phyloP scores from a whole-genome alignment of 2,113 vertebrate species.

The Macaca nemestrina region DNA sequence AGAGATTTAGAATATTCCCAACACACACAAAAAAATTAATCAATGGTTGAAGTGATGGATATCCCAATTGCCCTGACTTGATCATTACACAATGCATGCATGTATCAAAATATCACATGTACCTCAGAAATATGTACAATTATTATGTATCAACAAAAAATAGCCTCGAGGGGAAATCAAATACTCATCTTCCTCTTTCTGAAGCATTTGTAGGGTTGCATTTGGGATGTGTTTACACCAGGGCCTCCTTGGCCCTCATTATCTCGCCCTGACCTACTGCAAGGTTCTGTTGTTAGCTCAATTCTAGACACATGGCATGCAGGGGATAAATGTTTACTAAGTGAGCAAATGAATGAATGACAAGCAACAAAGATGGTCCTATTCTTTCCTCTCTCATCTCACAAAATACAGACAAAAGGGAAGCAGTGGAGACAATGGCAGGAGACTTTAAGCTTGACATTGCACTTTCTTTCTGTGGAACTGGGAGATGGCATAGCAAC shows the following conservation, averaged over 20 bases:
- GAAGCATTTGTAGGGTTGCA: background rate
- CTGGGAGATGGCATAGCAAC: background rate
- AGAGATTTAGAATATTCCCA: background rate
- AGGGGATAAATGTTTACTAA: background rate
- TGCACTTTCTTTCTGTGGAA: background rate
- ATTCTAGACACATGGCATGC: background rate
- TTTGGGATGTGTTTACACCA: background rate
- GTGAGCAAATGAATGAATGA: background rate
- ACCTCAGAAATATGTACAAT: background rate
- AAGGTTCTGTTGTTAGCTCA: background rate
- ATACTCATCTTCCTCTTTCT: slow-evolving; percentile 4
- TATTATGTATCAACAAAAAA: background rate
- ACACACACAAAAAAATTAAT: background rate
- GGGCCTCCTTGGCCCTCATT: background rate
- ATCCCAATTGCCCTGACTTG: background rate
- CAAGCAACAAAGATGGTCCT: background rate
- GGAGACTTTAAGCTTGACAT: background rate
- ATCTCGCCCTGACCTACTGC: background rate
- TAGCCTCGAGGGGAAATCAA: background rate
- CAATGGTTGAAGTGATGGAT: background rate
- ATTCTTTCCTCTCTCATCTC: background rate
- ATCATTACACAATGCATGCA: background rate
- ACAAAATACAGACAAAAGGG: background rate
- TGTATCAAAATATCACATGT: background rate
- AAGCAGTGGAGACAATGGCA: background rate